Evolutionary conservation across 2,888 invertebrate species (phyloP), one percentile per base, ranked within the genome.

Genomic region (Psylliodes chrysocephalus): DNA sequence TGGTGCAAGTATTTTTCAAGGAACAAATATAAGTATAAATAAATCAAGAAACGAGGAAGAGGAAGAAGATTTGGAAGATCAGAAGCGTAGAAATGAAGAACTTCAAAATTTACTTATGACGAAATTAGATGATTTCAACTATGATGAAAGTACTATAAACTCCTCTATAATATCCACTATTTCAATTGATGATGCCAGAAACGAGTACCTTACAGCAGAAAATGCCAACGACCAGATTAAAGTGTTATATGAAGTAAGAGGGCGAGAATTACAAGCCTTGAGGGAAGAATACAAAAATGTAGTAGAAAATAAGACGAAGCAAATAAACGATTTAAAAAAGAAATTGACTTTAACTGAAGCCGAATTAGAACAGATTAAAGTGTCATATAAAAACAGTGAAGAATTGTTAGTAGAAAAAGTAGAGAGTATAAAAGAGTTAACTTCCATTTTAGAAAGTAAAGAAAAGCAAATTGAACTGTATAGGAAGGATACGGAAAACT

Each of bases 1-100:
- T 49, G 90, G 89, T 49, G 84, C 89, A 82, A 91, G 90, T 82
- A 84, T 91, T 72, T 91, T 91, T 77, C 89, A 90, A 83, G 89
- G 88, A 64, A 86, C 86, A 25, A 86, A 87, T 73, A 86, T 91
- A 69, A 87, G 89, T 71, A 83, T 91, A 70, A 88, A 90, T 78
- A 86, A 87, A 72, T 84, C 86, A 46, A 88, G 89, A 77, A 85
- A 86, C 55, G 85, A 89, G 59, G 88, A 88, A 74, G 91, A 91
- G 74, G 91, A 91, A 73, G 89, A 88, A 67, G 78, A 79, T 64
- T 75, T 77, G 66, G 72, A 88, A 1, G 89, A 90, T 79, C 91
- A 91, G 77, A 86, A 88, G 77, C 87, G 87, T 74, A 85, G 89
- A 28, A 84, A 89, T 69, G 87, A 87, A 77, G 91, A 91, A 86